Evolutionary conservation across 2,797 vertebrate genomes (phyloP), one percentile per base, ranked within the genome.

Genomic region (Malurus leucopterus): DNA sequence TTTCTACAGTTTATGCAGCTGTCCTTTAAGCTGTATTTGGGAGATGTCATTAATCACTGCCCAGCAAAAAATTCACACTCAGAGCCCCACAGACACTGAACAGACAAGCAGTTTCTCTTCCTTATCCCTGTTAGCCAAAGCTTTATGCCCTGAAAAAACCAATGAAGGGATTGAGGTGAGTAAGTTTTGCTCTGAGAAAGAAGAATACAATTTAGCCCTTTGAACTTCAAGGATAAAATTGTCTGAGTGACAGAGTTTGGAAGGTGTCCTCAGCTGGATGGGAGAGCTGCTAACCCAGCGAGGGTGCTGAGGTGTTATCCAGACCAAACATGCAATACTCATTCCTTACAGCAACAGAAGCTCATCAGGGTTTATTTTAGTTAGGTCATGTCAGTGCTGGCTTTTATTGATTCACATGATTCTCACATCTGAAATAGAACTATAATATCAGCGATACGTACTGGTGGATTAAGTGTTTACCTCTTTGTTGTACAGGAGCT

Each of bases 391-490:
- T 76, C 83, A 84, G 71, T 59, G 61, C 26, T 71, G 58, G 54
- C 67, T 94, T 93, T 93, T 86, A 91, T 86, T 84, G 73, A 88
- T 94, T 92, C 94, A 93, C 74, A 38, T 84, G 67, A 82, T 90
- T 85, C 87, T 80, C 73, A 82, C 62, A 46, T 87, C 91, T 90
- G 68, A 93, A 95, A 87, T 82, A 86, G 92, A 92, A 94, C 1
- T 13, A 79, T 84, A 83, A 73, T 62, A 87, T 87, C 84, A 79
- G 63, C 63, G 41, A 82, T 78, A 91, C 55, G 23, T 95, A 32
- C 81, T 46, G 94, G 96, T 93, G 92, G 81, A 93, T 81, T 86
- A 70, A 73, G 84, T 95, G 97, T 97, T 96, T 97, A 96, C 96
- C 94, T 87, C 94, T 93, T 91, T 90, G 87, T 90, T 77, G 80